Evolutionary conservation across 2,888 invertebrate species (phyloP).

Genomic region (Acholoe squamosa): DNA sequence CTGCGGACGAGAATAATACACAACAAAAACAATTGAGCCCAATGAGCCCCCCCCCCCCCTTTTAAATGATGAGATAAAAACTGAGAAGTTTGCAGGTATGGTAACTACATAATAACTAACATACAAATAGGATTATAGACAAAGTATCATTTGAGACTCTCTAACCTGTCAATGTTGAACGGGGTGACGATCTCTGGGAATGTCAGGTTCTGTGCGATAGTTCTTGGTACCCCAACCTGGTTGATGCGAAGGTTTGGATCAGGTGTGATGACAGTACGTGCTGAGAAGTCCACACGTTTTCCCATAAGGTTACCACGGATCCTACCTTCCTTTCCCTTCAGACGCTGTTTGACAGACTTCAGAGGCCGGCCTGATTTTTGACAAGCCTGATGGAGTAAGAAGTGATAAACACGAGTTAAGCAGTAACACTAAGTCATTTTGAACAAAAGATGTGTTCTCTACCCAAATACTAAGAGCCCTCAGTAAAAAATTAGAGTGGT

Average conservation of each 20-base stretch:
- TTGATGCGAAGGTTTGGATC: constrained; percentile 90
- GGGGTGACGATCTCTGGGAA: constrained; percentile 99
- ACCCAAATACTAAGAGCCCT: no score
- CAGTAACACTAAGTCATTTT: no score
- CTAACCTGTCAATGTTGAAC: constrained; percentile 96
- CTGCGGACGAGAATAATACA: no score
- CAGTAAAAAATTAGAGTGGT: not conserved
- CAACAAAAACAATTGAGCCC: no score
- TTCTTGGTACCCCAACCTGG: constrained; percentile 98
- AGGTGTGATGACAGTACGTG: constrained; percentile 93
- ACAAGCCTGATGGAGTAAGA: constrained; percentile 88
- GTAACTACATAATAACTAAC: no score
- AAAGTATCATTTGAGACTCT: no score
- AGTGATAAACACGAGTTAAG: no score
- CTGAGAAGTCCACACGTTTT: constrained; percentile 99
- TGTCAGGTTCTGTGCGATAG: constrained; percentile 99
- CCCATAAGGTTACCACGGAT: constrained; percentile 99
- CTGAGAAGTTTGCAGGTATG: no score
- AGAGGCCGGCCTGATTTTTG: constrained; percentile 99
- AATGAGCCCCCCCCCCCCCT: no score
- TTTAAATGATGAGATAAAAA: no score
- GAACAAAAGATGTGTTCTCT: no score
- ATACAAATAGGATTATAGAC: no score
- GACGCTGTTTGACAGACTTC: constrained; percentile 97
- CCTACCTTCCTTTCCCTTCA: constrained; percentile 98